phyloP scores from a whole-genome alignment of 2,113 vertebrate genomes.

The Leptosomus discolor region DNA sequence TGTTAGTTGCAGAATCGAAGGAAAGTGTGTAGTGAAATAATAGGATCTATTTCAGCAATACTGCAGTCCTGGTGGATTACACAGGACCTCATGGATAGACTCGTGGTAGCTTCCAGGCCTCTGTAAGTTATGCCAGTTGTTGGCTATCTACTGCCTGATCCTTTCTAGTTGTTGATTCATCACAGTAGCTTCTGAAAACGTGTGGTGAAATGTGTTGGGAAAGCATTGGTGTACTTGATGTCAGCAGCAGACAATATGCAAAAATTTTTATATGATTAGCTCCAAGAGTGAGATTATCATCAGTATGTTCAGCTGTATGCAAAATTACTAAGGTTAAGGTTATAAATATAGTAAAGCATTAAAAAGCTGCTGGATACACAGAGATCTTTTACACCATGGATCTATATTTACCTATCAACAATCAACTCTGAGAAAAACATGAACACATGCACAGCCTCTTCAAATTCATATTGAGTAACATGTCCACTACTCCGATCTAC shows the following conservation, averaged over 20 bases:
- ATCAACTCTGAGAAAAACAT: neutral
- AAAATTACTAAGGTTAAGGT: neutral
- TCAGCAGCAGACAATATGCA: neutral
- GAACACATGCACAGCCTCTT: neutral
- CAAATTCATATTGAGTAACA: neutral
- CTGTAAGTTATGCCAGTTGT: neutral
- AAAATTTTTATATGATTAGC: neutral
- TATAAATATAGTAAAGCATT: neutral
- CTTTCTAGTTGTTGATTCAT: neutral
- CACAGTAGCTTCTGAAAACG: neutral
- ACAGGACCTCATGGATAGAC: neutral
- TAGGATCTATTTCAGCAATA: neutral
- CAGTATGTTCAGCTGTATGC: neutral
- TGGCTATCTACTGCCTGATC: neutral
- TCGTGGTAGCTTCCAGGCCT: neutral
- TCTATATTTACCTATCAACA: neutral
- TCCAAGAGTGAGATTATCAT: neutral
- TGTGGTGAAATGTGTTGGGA: neutral
- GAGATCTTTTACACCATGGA: neutral
- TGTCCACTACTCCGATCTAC: neutral
- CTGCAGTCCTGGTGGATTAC: neutral
- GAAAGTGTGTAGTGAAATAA: neutral
- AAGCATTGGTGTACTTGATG: neutral
- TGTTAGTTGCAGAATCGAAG: neutral
- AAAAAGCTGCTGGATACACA: fast-evolving